Evolutionary conservation across 2,113 vertebrate species (phyloP).

Genomic region (Apistogramma diplotaenia): DNA sequence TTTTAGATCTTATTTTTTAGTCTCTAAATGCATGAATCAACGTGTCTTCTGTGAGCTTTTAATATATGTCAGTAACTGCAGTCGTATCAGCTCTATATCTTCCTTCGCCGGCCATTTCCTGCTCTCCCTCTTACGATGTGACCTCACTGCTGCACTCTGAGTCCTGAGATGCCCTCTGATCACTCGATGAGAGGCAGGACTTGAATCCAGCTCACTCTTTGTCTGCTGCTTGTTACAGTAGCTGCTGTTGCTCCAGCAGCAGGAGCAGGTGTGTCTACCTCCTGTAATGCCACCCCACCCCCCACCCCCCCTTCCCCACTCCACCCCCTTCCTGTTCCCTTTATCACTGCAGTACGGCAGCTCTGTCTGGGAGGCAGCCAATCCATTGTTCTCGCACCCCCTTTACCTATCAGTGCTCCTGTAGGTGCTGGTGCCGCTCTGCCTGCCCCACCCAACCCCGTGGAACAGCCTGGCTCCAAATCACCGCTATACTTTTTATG

Average conservation of each 20-base stretch:
- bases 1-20: neutral
- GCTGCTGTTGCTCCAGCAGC: slow-evolving; percentile 52
- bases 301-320: too few species aligned
- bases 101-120: slow-evolving; percentile 1
- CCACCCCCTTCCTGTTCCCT: slow-evolving; percentile 51
- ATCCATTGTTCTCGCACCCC: slow-evolving; percentile 67
- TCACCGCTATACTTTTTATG: slow-evolving; percentile 60
- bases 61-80: slow-evolving; percentile 4
- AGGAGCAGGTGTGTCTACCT: slow-evolving; percentile 68
- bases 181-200: slow-evolving; percentile 5
- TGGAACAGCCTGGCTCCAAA: slow-evolving; percentile 45
- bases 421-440: slow-evolving; percentile 37
- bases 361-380: slow-evolving; percentile 67
- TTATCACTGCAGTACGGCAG: slow-evolving; percentile 72
- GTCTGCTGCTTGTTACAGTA: slow-evolving; percentile 10
- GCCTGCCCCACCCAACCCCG: slow-evolving; percentile 47
- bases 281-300: slow-evolving; percentile 11
- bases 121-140: neutral
- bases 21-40: slow-evolving; percentile 15
- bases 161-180: slow-evolving; percentile 60
- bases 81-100: slow-evolving; percentile 17
- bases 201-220: slow-evolving; percentile 18
- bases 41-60: neutral
- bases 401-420: slow-evolving; percentile 46
- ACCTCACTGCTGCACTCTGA: slow-evolving; percentile 26